Evolutionary conservation across 2,797 vertebrate species (phyloP).

Genomic region (Xenentodon cancila): DNA sequence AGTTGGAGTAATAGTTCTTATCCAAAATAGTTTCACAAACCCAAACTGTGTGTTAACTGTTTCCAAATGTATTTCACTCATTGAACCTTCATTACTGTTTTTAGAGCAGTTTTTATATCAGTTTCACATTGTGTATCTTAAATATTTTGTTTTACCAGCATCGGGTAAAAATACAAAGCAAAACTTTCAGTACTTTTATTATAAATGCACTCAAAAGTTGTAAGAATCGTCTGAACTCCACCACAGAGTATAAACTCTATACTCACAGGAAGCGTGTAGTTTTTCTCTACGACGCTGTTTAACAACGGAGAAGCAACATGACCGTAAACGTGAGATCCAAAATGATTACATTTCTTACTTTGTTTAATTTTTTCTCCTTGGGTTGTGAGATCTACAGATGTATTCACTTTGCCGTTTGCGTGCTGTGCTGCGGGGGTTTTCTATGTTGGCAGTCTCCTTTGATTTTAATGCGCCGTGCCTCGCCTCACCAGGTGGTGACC

Average conservation of each 20-base stretch:
- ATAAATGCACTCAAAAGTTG: not conserved
- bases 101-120: not conserved
- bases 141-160: not conserved
- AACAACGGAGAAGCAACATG: too few relatives aligned
- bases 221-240: not conserved
- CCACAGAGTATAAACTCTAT: not conserved
- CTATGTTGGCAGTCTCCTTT: conserved; percentile 33
- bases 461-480: conserved; percentile 50
- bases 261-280: too few relatives aligned
- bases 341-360: too few relatives aligned
- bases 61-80: not conserved
- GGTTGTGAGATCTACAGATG: conserved; percentile 9
- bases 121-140: not conserved
- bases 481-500: conserved; percentile 88
- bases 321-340: too few relatives aligned
- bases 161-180: not conserved
- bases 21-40: not conserved
- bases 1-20: not conserved
- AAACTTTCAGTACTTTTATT: conserved; percentile 9
- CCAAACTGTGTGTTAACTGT: not conserved
- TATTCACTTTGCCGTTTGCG: conserved; percentile 4
- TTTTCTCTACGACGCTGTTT: too few relatives aligned
- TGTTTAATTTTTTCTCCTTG: too few relatives aligned
- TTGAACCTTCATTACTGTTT: not conserved
- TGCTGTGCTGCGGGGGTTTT: conserved; percentile 27